These are phyloP conservation scores for Apeltes quadracus DNA, from an alignment of 2,113 vertebrate genomes.

Conservation along the genomic window DNA sequence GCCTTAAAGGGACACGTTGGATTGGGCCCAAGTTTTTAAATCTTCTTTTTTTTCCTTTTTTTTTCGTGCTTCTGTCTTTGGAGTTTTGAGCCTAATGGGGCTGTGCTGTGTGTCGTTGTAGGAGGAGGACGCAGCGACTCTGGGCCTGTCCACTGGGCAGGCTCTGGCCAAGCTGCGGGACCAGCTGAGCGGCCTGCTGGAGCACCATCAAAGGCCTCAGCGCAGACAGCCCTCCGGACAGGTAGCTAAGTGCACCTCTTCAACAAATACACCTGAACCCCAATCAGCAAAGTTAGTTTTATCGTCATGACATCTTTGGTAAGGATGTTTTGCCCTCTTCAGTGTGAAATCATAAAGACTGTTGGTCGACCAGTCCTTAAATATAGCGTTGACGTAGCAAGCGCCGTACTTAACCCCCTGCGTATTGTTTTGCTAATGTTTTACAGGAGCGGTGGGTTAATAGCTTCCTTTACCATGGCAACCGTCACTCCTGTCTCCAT, in stretches of 20 bases:
- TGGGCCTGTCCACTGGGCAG: conserved; percentile 91
- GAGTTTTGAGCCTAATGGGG: background rate
- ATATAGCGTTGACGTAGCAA: conserved; percentile 2
- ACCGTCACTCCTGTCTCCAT: conserved; percentile 96
- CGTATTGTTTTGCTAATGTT: conserved; percentile 31
- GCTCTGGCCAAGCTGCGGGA: conserved; percentile 89
- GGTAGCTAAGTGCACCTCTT: conserved; percentile 54
- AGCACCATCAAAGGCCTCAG: conserved; percentile 85
- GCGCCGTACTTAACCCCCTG: background rate
- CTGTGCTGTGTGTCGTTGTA: conserved; percentile 48
- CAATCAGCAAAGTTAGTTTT: background rate
- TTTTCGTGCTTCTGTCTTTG: too few relatives aligned
- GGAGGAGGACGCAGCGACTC: conserved; percentile 84
- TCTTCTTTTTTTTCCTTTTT: background rate
- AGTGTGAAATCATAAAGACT: background rate
- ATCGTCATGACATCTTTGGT: background rate
- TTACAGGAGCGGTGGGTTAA: conserved; percentile 86
- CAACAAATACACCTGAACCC: background rate
- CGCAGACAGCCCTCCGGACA: conserved; percentile 81
- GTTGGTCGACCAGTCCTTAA: background rate
- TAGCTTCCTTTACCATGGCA: conserved; percentile 93
- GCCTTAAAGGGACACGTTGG: background rate
- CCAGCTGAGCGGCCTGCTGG: conserved; percentile 88
- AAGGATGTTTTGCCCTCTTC: background rate
- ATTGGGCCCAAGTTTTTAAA: background rate